Base-by-base conservation (phyloP, 2,888 invertebrate species). In the Lepidochitona cinerea region DNA sequence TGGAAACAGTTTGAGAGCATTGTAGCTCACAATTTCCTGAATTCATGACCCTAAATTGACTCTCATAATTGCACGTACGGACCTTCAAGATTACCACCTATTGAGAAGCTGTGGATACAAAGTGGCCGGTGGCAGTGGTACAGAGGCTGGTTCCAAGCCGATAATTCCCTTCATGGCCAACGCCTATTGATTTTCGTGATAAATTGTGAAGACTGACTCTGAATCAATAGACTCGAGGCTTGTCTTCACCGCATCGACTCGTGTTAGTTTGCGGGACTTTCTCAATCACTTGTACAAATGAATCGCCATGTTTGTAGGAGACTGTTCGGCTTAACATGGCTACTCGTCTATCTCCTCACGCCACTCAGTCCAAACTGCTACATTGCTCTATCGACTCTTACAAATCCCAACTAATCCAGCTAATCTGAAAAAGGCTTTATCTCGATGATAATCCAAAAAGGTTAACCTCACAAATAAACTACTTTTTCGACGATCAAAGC, bases 41-140 rank as follows among this genome's bases (percentile, higher is more conserved):
- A 26, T 59, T 59, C 59, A 14, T 59, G 29, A 32, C 59, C 59
- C 29, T 59, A 59, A 59, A 59, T 59, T 59, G 59, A 32, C 32
- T 23, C 59, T 59, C 59, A 59, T 59, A 59, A 59, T 59, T 59
- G 59, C 59, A 59, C 59, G 59, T 32, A 59, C 59, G 59, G 59
- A 29, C 59, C 59, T 59, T 29, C 59, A 59, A 59, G 59, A 59
- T 59, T 59, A 59, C 26, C 29, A 4, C 29, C 59, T 9, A 59
- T 59, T 59, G 59, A 59, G 29, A 59, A 59, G 59, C 23, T 29
- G 26, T 29, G 59, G 26, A 32, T 59, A 59, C 59, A 59, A 26
- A 59, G 59, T 59, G 59, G 59, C 59, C 23, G 59, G 26, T 18
- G 59, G 59, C 23, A 32, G 59, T 14, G 23, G 29, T 23, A 32